These are phyloP conservation scores for Coptodon rendalli DNA, from an alignment of 2,113 vertebrate species.

Conservation along the genomic window DNA sequence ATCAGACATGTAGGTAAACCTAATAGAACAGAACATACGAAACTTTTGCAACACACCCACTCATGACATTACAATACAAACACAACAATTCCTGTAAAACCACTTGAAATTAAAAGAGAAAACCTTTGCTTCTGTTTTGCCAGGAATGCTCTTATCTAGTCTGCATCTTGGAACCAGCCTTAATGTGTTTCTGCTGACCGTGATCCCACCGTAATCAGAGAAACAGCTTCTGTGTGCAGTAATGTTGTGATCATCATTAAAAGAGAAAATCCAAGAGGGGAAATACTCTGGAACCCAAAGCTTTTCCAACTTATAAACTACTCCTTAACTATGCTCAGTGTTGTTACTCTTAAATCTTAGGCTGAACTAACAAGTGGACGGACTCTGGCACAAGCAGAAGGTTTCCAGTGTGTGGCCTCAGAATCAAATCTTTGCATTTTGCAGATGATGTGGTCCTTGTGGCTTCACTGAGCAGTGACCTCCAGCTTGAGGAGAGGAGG, in stretches of 20 bases:
- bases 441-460: background rate
- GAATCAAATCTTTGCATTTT: background rate
- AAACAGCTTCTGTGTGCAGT: background rate
- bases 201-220: background rate
- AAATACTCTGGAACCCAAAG: background rate
- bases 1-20: background rate
- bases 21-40: background rate
- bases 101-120: background rate
- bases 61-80: background rate
- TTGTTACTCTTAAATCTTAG: background rate
- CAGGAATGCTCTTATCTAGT: background rate
- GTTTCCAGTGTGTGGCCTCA: background rate
- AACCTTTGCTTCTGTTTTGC: background rate
- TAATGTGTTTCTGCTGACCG: background rate
- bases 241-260: background rate
- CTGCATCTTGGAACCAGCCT: background rate
- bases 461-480: background rate
- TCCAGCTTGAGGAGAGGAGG: background rate
- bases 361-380: background rate
- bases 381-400: background rate
- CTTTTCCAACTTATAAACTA: background rate
- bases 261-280: background rate
- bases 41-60: background rate
- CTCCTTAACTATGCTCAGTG: background rate
- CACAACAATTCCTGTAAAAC: background rate